Base-by-base conservation (phyloP, 1,140 invertebrate species). In the Hermetia illucens region DNA sequence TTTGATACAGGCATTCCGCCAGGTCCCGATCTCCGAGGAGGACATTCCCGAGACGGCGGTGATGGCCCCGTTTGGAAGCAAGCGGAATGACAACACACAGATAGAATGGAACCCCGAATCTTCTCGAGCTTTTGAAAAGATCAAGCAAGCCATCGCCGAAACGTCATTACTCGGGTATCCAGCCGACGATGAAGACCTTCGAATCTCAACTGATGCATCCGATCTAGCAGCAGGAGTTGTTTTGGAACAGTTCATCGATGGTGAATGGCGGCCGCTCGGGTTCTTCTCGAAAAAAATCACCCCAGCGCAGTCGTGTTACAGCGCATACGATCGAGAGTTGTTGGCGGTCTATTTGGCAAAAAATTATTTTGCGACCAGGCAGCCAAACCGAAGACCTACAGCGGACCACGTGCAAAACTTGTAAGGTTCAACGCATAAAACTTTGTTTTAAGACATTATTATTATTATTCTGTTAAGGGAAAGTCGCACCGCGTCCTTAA, bases 301-400 rank as follows among this genome's bases (percentile, higher is more conserved):
- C 5, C n/a, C 40, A 10, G 17, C 55, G 3, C 38, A 62, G 35
- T 34, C 12, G 5, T 52, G 51, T 27, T 56, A 58, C 24, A 42
- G 30, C 17, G 45, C 53, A 1, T 64, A 62, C 36, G 52, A 66
- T 43, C 36, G 61, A 4, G 59, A 68, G 47, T 46, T 69, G 1
- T 34, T 58, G 0, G 56, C 54, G 3, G 48, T 53, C 6, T 61
- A 52, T 41, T n/a, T 12, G 10, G 38, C 49, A 2, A 42, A 62
- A 2, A 47, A 50, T 39, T 43, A 44, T 39, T 63, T 66, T 15
- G 36, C 25, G 10, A 19, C 22, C 16, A 15, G 17, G 2, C 25
- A 27, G 8, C 24, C n/a, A n/a, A n/a, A n/a, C n/a, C n/a, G n/a
- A n/a, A n/a, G n/a, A n/a, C n/a, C n/a, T n/a, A n/a, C n/a, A n/a